These are phyloP conservation scores for Sapayoa aenigma DNA, from an alignment of 2,113 vertebrate species.

Conservation along the genomic window DNA sequence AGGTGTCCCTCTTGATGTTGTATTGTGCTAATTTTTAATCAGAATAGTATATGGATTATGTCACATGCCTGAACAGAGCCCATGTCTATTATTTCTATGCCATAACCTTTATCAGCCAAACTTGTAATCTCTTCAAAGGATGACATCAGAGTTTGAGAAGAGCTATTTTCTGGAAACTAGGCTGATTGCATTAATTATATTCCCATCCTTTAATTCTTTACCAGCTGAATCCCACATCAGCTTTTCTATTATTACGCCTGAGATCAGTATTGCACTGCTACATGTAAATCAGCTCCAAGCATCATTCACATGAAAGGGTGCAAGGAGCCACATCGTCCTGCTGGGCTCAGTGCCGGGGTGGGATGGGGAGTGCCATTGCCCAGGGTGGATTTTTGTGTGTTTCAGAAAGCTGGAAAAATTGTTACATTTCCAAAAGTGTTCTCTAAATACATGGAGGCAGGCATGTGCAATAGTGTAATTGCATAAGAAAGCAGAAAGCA, in stretches of 20 bases:
- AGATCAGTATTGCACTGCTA: slow-evolving; percentile 16
- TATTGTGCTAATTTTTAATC: slow-evolving; percentile 66
- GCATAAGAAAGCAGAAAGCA: not conserved
- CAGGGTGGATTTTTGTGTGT: not conserved
- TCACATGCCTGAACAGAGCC: slow-evolving; percentile 51
- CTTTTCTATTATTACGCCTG: slow-evolving; percentile 27
- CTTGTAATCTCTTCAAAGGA: slow-evolving; percentile 70
- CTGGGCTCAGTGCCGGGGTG: not conserved
- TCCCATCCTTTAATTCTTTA: slow-evolving; percentile 61
- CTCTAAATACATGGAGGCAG: not conserved
- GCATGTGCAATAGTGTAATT: not conserved
- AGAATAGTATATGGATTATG: slow-evolving; percentile 58
- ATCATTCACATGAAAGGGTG: not conserved
- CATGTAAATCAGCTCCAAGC: not conserved
- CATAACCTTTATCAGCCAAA: slow-evolving; percentile 63
- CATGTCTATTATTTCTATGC: slow-evolving; percentile 56
- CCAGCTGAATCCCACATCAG: slow-evolving; percentile 48
- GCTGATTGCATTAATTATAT: slow-evolving; percentile 67
- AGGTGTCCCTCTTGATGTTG: slow-evolving; percentile 57
- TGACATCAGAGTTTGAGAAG: slow-evolving; percentile 65
- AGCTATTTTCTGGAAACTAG: slow-evolving; percentile 58
- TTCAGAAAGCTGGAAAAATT: not conserved
- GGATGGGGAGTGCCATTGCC: not conserved
- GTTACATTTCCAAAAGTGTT: not conserved
- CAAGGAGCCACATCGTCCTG: not conserved